Evolutionary conservation across 2,888 invertebrate genomes (phyloP), one percentile per base, ranked within the genome.

Genomic region (Priocnemis perturbator): DNA sequence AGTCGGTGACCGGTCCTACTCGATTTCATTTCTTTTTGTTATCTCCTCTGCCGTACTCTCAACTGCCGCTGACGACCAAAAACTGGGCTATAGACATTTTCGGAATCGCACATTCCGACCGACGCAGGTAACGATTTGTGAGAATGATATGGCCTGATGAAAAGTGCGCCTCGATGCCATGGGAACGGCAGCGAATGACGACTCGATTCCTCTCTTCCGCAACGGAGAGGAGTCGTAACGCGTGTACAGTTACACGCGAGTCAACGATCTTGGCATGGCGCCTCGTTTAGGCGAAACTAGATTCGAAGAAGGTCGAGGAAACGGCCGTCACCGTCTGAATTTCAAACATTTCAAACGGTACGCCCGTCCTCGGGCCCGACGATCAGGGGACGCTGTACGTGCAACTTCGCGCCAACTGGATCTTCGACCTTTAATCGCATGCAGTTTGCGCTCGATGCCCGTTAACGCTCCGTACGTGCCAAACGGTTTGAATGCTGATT

Each of bases 201-300:
- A n/a, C 50, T 19, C 17, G 17, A 20, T 20, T 50, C 17, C 50
- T 20, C 20, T 50, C 20, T 50, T 50, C 20, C 19, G 50, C 17
- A 50, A 20, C 17, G 20, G 50, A 20, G 50, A 50, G 20, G 50
- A 50, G 60, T 57, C 70, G 67, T 64, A 78, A 75, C 70, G 73
- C 61, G 61, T 69, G 71, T 85, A 85, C 85, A 84, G 85, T 85
- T 85, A 85, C 73, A 63, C 71, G 64, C 74, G 83, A 85, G 85
- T 85, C 85, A 84, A 85, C 74, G 85, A 80, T 83, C 84, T 82
- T 79, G 74, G 79, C 74, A 79, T 69, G 81, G 73, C 72, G 78
- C 69, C 78, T 82, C 81, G 77, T 83, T 85, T 82, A 78, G 78
- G 70, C 79, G 77, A 85, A 84, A 85, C 83, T 83, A 79, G 81